Evolutionary conservation across 2,888 invertebrate species (phyloP).

Genomic region (Pseudeuparius sepicola): DNA sequence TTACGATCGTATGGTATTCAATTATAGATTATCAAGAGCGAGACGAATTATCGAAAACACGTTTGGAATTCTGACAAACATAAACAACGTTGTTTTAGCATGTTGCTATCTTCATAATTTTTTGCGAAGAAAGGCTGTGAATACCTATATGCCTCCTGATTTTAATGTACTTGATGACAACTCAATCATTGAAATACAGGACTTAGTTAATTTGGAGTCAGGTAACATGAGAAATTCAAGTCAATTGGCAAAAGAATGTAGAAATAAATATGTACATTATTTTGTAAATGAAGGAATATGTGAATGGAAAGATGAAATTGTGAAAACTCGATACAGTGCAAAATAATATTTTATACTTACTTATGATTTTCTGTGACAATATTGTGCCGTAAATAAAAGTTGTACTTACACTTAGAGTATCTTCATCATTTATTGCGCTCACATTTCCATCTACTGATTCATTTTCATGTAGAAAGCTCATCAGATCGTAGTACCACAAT

Average conservation of each 20-base stretch:
- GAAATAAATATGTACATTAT: background rate
- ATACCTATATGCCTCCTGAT: slow-evolving; percentile 2
- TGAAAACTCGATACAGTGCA: too few species aligned
- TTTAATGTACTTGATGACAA: background rate
- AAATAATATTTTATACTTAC: too few species aligned
- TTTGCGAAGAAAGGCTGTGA: background rate
- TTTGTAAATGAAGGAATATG: slow-evolving; percentile 4
- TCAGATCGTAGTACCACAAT: too few species aligned
- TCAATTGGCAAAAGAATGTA: background rate
- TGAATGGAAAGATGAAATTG: slow-evolving; percentile 1
- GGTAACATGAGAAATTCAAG: background rate
- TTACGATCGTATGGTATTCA: slow-evolving; percentile 5
- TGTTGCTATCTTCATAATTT: too few species aligned
- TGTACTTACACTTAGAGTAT: too few species aligned
- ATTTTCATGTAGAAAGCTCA: too few species aligned
- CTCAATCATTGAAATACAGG: background rate
- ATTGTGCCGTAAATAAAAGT: too few species aligned
- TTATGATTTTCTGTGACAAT: too few species aligned
- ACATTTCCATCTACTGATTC: slow-evolving; percentile 1
- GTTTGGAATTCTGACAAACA: slow-evolving; percentile 2
- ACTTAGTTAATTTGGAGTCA: background rate
- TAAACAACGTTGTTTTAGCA: slow-evolving; percentile 2
- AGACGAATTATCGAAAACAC: slow-evolving; percentile 2
- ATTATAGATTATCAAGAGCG: slow-evolving; percentile 1
- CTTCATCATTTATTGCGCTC: slow-evolving; percentile 1